Evolutionary conservation across 1,140 invertebrate genomes (phyloP), one percentile per base, ranked within the genome.

Genomic region (Drosophila sturtevanti): DNA sequence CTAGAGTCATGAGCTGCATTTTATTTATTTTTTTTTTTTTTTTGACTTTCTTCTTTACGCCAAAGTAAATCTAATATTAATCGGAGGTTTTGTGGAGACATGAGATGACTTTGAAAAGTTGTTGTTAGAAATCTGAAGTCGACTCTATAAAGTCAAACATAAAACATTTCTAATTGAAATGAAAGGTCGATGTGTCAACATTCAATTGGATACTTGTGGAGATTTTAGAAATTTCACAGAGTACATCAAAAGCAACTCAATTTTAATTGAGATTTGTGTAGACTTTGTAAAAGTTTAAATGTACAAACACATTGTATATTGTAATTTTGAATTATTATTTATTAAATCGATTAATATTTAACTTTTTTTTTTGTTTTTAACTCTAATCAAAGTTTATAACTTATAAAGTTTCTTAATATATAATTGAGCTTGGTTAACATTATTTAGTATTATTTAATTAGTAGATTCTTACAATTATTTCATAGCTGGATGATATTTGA

Each of bases 81-180:
- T 48, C 41, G 41, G 41, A 48, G 41, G 10, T 48, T 48, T 48
- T 48, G 41, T 48, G 41, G 16, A 48, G 41, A 48, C 18, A 9
- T 48, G 7, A 48, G 5, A 48, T 48, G 41, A 48, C 41, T 48
- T 48, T 48, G 41, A 48, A 48, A 48, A 48, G 16, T 21, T 48
- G 41, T 48, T 48, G 41, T 48, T 48, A 16, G 16, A 48, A 48
- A 21, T 48, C 37, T 21, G 10, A 48, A 11, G 41, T 3, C 18
- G 41, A 48, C 2, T 48, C 21, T 21, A 18, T 11, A 48, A 48
- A 21, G 16, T 48, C 21, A 16, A 10, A 16, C 10, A 11, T 6
- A 1, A 48, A 48, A 48, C 16, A 48, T 48, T 10, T 48, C 6
- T 48, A 48, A 21, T 48, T 48, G 41, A 48, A 48, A 21, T 21